These are phyloP conservation scores for Platysternon megacephalum DNA, from an alignment of 2,113 vertebrate species.

Conservation along the genomic window DNA sequence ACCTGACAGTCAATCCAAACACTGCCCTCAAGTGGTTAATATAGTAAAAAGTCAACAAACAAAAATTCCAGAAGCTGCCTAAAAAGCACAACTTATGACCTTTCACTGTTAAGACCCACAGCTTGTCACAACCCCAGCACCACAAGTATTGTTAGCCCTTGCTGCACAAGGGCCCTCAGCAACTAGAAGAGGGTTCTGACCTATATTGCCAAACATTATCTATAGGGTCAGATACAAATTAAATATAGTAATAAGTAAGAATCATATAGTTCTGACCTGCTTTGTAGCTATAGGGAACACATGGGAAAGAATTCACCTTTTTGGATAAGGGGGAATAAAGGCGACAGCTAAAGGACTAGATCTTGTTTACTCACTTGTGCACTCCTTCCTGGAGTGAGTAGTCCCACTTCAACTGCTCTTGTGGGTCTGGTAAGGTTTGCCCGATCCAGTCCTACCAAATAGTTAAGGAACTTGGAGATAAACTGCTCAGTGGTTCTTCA, in stretches of 20 bases:
- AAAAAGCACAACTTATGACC: not conserved
- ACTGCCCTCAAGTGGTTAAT: not conserved
- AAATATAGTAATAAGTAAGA: not conserved
- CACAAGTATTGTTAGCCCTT: not conserved
- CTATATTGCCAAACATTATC: not conserved
- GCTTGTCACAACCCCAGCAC: not conserved
- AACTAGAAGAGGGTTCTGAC: accelerated
- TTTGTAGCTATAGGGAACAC: not conserved
- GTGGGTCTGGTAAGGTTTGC: not conserved
- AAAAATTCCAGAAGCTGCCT: not conserved
- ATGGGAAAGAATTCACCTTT: not conserved
- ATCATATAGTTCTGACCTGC: not conserved
- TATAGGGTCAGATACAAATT: too few relatives aligned
- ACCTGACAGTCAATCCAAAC: not conserved
- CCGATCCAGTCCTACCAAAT: not conserved
- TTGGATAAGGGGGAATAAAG: not conserved
- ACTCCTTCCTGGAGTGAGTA: not conserved
- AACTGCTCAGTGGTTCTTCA: not conserved
- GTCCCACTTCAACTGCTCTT: accelerated
- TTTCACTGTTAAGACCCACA: not conserved
- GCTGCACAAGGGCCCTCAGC: not conserved
- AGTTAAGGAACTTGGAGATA: not conserved
- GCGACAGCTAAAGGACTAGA: not conserved
- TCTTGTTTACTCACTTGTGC: not conserved
- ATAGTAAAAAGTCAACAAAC: not conserved